Evolutionary conservation across 2,797 vertebrate species (phyloP), one percentile per base, ranked within the genome.

Genomic region (Premnoplex brunnescens): DNA sequence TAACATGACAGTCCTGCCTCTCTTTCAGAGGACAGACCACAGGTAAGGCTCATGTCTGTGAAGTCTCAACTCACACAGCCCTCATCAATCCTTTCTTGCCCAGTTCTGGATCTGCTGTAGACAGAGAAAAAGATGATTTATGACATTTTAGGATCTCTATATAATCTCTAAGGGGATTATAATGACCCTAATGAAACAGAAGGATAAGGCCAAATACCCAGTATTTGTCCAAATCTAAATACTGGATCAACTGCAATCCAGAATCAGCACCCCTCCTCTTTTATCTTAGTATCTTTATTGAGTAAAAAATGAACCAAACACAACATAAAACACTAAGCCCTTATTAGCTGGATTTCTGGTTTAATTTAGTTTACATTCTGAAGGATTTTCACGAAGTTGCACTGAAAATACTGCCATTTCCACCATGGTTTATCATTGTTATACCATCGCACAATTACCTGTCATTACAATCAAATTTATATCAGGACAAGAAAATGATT

Each of bases 401-500:
- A 26, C 51, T 63, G 82, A 75, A 91, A 95, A 84, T 76, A 81
- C 56, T 72, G 55, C 85, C 84, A 46, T 76, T 97, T 91, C 74
- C 88, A 93, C 59, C 12, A 36, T 0, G 32, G 59, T 96, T 96
- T 95, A 79, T 90, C 85, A 14, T 32, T 90, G 88, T 91, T 95
- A 78, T 18, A 63, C 85, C 54, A 67, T 78, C 78, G 75, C 85
- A 84, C 89, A 77, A 84, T 95, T 90, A 89, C 89, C 94, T 90
- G 80, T 88, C 93, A 82, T 93, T 91, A 91, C 82, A 95, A 94
- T 93, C 91, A 96, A 84, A 95, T 94, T 90, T 88, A 71, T 91
- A 95, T 58, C 89, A 94, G 91, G 77, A 76, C 82, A 88, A 88
- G 94, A 90, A 95, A 94, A 88, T 76, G 64, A 89, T 85, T 96